phyloP scores from a whole-genome alignment of 2,888 invertebrate genomes.

The Zele albiditarsus region DNA sequence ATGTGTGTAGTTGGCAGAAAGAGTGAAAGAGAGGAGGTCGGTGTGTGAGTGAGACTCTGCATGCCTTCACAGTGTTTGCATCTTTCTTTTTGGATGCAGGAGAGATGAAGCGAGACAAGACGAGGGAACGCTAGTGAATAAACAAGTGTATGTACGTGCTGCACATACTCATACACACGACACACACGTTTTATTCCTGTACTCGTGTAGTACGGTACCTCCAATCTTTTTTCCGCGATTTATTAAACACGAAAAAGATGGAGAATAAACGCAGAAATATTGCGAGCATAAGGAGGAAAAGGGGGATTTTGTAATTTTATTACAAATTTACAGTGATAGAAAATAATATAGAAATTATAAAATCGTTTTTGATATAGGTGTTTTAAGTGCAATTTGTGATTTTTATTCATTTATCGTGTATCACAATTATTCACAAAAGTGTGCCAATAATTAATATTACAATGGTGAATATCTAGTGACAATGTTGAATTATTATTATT shows the following conservation, averaged over 20 bases:
- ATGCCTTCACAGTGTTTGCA: constrained; percentile 16
- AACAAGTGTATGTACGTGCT: constrained; percentile 4
- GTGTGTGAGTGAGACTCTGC: constrained; percentile 20
- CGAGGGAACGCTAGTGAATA: constrained; percentile 12
- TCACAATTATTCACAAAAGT: background rate
- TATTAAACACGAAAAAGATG: background rate
- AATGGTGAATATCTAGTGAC: background rate
- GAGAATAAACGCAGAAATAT: background rate
- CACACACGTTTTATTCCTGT: constrained; percentile 1
- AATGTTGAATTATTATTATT: background rate
- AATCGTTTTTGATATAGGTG: background rate
- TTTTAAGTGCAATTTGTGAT: background rate
- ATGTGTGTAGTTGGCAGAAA: constrained; percentile 47
- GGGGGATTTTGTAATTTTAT: background rate
- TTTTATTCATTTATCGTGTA: background rate
- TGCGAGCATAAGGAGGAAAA: background rate
- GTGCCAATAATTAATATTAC: background rate
- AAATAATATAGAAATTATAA: background rate
- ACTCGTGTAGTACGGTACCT: constrained; percentile 15
- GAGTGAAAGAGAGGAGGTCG: constrained; percentile 45
- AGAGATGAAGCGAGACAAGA: constrained; percentile 16
- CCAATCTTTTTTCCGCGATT: background rate
- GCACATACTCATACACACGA: constrained; percentile 8
- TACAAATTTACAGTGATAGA: background rate
- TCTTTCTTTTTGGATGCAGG: constrained; percentile 9